phyloP scores from a whole-genome alignment of 2,888 invertebrate genomes.

The Herminia tarsipennalis region DNA sequence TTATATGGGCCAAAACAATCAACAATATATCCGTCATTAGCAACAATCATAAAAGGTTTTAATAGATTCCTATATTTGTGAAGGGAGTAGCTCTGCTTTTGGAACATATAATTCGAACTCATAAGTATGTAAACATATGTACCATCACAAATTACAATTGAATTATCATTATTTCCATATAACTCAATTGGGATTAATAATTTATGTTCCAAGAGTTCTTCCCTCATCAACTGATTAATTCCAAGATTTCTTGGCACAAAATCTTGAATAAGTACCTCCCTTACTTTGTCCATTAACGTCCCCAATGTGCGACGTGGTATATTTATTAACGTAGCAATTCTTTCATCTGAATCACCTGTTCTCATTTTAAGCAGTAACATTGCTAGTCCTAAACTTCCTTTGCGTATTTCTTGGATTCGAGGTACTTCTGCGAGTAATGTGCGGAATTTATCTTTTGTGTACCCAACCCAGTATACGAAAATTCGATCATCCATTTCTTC shows the following conservation, averaged over 20 bases:
- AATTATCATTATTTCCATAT: too few species aligned
- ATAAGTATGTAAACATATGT: constrained; percentile 1
- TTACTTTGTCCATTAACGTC: too few species aligned
- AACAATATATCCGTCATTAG: constrained; percentile 8
- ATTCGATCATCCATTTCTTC: constrained; percentile 9
- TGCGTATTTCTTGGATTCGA: background rate
- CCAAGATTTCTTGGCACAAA: too few species aligned
- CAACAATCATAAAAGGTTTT: constrained; percentile 8
- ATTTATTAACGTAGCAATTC: background rate
- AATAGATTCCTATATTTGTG: constrained; percentile 5
- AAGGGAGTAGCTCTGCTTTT: background rate
- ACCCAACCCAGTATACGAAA: constrained; percentile 23
- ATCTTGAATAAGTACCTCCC: too few species aligned
- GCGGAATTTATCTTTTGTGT: constrained; percentile 12
- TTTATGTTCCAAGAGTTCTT: too few species aligned
- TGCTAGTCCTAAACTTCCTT: constrained; percentile 4
- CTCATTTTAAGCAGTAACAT: constrained; percentile 3
- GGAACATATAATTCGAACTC: constrained; percentile 7
- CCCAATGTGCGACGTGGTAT: background rate
- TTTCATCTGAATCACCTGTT: constrained; percentile 1
- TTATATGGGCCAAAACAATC: constrained; percentile 13
- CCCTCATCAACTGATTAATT: too few species aligned
- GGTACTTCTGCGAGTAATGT: constrained; percentile 2
- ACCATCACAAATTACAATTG: too few species aligned
- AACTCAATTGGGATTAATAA: too few species aligned